These are phyloP conservation scores for Lasioglossum vierecki DNA, from an alignment of 2,888 invertebrate genomes.

Conservation along the genomic window DNA sequence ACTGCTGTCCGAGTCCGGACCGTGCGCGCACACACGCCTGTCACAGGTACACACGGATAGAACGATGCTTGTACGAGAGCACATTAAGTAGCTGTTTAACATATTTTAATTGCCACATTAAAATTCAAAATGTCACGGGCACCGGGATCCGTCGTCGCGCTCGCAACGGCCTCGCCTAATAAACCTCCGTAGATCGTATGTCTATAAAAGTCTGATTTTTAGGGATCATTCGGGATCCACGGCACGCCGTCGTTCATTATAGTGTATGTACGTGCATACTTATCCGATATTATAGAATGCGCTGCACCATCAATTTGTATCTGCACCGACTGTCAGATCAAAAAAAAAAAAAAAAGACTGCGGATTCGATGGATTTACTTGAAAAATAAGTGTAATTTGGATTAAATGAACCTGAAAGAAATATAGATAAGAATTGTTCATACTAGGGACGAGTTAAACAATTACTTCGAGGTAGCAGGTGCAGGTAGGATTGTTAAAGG, in stretches of 20 bases:
- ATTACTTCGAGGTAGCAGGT: neutral
- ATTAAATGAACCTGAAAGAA: too few species aligned
- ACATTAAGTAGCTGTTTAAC: conserved; percentile 79
- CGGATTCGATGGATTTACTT: too few species aligned
- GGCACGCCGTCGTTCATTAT: neutral
- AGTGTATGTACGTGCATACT: too few species aligned
- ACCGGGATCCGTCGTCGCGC: conserved; percentile 22
- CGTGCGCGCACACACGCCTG: conserved; percentile 19
- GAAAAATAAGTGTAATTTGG: neutral
- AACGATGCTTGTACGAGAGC: neutral
- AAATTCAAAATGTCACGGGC: conserved; percentile 73
- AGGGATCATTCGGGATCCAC: neutral
- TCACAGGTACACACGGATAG: neutral
- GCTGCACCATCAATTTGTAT: too few species aligned
- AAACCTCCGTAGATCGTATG: conserved; percentile 44
- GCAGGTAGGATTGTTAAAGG: neutral
- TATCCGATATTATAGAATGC: too few species aligned
- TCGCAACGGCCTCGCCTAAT: conserved; percentile 42
- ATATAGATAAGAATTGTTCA: neutral
- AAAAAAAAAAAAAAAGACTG: too few species aligned
- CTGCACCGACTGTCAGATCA: too few species aligned
- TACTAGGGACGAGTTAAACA: neutral
- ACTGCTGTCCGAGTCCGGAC: conserved; percentile 72
- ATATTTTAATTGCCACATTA: conserved; percentile 81
- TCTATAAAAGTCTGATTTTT: conserved; percentile 40